Conservation (phyloP, 2,888 invertebrate genomes). For the Lasioglossum figueresi region DNA sequence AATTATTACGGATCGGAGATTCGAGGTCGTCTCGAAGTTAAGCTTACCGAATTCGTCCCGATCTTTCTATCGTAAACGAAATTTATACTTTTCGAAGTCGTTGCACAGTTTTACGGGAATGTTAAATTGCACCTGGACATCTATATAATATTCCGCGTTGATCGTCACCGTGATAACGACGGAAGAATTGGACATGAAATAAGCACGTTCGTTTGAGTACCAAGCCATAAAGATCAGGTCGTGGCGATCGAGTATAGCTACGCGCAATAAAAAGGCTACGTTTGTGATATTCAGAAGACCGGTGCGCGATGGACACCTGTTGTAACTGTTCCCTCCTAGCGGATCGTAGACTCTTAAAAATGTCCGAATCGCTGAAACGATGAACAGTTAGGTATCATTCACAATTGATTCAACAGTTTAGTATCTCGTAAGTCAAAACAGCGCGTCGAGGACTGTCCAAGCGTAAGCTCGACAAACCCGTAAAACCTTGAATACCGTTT, state of each 20-base stretch:
- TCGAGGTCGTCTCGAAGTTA: neutral
- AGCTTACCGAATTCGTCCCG: neutral
- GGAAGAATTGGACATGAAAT: neutral
- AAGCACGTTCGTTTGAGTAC: neutral
- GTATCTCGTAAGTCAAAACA: neutral
- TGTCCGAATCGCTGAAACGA: neutral
- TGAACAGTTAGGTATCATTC: neutral
- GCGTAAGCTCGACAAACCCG: neutral
- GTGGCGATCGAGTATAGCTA: neutral
- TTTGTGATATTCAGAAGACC: neutral
- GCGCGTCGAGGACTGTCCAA: neutral
- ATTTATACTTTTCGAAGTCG: neutral
- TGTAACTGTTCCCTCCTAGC: neutral
- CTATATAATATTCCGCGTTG: neutral
- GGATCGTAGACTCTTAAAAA: neutral
- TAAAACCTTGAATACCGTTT: neutral
- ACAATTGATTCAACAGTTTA: neutral
- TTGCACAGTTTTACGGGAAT: neutral
- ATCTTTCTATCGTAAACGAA: too few species aligned
- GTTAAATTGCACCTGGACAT: neutral
- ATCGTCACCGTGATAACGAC: neutral
- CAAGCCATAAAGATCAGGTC: neutral
- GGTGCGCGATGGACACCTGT: neutral
- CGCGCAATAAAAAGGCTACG: neutral
- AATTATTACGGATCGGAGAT: neutral